These are phyloP conservation scores for Tetraneura akinire DNA, from an alignment of 1,140 invertebrate genomes.

Conservation along the genomic window DNA sequence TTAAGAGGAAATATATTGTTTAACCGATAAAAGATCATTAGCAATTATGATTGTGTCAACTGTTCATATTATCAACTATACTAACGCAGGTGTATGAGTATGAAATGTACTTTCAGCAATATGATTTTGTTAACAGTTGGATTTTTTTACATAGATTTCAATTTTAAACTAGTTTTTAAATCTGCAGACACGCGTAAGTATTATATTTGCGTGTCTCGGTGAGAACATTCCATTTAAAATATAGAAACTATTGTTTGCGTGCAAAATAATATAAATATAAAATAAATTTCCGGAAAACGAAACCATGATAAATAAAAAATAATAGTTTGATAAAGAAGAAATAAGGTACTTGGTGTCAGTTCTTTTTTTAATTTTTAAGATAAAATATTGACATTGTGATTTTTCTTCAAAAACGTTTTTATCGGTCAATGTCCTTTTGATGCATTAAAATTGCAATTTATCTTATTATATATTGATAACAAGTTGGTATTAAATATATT, in stretches of 20 bases:
- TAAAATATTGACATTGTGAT: not conserved
- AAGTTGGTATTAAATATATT: constrained; percentile 2
- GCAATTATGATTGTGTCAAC: constrained; percentile 14
- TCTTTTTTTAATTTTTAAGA: not conserved
- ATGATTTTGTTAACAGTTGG: not conserved
- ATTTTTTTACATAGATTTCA: constrained; percentile 4
- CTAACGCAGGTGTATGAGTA: not conserved
- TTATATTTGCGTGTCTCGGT: not conserved
- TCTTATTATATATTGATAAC: not conserved
- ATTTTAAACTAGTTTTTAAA: constrained; percentile 26
- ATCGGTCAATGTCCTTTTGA: constrained; percentile 18
- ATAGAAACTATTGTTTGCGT: constrained; percentile 18
- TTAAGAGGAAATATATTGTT: too few species aligned
- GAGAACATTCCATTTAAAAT: constrained; percentile 19
- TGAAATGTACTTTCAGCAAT: not conserved
- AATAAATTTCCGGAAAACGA: constrained; percentile 28
- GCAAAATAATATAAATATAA: not conserved
- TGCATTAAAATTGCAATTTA: not conserved
- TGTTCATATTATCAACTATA: constrained; percentile 1
- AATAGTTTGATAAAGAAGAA: constrained; percentile 19
- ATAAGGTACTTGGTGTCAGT: not conserved
- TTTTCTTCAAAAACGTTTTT: constrained; percentile 24
- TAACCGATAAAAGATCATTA: constrained; percentile 43
- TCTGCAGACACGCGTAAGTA: not conserved
- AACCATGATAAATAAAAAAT: constrained; percentile 23